These are phyloP conservation scores for Drosophila bifasciata DNA, from an alignment of 1,140 invertebrate genomes.

Conservation along the genomic window DNA sequence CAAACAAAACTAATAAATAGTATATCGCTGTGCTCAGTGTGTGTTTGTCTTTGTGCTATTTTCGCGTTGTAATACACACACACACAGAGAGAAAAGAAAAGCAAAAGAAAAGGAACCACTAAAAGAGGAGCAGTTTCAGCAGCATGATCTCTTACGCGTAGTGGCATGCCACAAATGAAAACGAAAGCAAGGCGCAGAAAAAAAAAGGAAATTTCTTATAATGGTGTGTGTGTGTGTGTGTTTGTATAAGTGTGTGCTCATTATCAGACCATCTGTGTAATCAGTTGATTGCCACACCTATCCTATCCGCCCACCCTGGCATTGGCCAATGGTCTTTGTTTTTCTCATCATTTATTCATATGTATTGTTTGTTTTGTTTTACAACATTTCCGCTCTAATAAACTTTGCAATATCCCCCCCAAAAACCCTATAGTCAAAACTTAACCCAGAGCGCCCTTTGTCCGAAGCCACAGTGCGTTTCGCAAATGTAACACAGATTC, in stretches of 20 bases:
- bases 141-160: conserved; percentile 22
- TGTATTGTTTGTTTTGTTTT: conserved; percentile 1
- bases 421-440: background rate
- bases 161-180: conserved; percentile 34
- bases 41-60: conserved; percentile 47
- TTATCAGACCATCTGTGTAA: conserved; percentile 32
- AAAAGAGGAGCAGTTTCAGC: conserved; percentile 4
- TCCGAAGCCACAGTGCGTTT: background rate
- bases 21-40: conserved; percentile 11
- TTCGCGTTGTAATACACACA: conserved; percentile 50
- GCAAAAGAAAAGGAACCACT: conserved; percentile 1
- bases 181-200: conserved; percentile 38
- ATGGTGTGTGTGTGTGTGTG: conserved; percentile 38
- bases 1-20: conserved; percentile 32
- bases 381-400: conserved; percentile 53
- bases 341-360: background rate
- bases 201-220: conserved; percentile 37
- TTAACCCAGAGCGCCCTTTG: background rate
- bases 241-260: conserved; percentile 20
- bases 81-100: background rate
- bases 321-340: conserved; percentile 30
- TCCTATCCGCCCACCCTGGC: background rate
- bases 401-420: conserved; percentile 8
- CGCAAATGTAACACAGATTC: too few relatives aligned
- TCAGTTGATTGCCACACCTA: conserved; percentile 1